phyloP scores from a whole-genome alignment of 2,113 vertebrate species.

The Hucho hucho region DNA sequence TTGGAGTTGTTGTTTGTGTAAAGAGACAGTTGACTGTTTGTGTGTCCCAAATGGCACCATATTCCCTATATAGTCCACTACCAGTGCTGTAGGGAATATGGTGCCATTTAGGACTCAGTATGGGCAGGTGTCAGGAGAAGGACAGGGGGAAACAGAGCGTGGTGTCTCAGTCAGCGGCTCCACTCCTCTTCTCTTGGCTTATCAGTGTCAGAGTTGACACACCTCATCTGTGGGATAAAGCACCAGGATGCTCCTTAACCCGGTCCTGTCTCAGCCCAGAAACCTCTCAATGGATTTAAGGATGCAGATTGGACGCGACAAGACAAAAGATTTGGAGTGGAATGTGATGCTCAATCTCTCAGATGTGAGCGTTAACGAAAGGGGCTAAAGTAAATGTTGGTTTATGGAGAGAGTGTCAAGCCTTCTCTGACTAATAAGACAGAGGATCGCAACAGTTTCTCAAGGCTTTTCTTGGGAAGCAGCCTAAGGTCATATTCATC shows the following conservation, averaged over 20 bases:
- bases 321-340: neutral
- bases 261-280: slow-evolving; percentile 17
- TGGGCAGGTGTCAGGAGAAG: neutral
- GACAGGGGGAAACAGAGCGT: neutral
- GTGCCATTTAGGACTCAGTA: neutral
- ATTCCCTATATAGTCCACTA: too few relatives aligned
- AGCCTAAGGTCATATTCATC: too few relatives aligned
- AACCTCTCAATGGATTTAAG: neutral
- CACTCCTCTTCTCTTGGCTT: neutral
- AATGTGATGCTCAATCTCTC: neutral
- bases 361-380: too few relatives aligned
- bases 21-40: neutral
- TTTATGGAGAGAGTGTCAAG: too few relatives aligned
- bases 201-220: slow-evolving; percentile 38
- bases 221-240: slow-evolving; percentile 40
- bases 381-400: too few relatives aligned
- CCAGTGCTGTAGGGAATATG: too few relatives aligned
- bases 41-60: neutral
- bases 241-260: slow-evolving; percentile 37
- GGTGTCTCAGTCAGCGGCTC: neutral
- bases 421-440: too few relatives aligned
- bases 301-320: slow-evolving; percentile 3
- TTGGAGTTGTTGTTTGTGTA: neutral
- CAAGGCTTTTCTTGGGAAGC: too few relatives aligned
- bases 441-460: too few relatives aligned